Evolutionary conservation across 2,888 invertebrate species (phyloP), one percentile per base, ranked within the genome.

Genomic region (Stramonita haemastoma): DNA sequence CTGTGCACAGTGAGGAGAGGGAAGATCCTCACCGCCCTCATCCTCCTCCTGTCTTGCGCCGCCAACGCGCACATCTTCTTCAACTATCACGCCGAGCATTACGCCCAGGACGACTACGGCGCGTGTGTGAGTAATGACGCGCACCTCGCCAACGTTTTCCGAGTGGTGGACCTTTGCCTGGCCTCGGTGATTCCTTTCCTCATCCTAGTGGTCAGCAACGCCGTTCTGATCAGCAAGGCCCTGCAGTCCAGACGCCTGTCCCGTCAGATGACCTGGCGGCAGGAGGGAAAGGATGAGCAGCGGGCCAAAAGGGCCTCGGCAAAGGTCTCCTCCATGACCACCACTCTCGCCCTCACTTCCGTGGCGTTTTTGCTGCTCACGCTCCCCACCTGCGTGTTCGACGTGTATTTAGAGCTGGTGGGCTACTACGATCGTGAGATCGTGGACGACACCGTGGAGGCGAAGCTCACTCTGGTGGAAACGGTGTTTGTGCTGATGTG

Each of bases 1-100:
- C 26, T 83, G 36, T 83, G 81, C 46, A 83, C 81, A 5, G 81
- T 46, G 26, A 83, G 46, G 46, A 36, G 81, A 36, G 81, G 81
- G 8, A 36, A 46, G 46, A 26, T 26, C 26, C 22, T 83, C 11
- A 26, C 22, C 29, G 81, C 46, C 11, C 26, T 6, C 22, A 46
- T 83, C 1, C 4, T 1, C 0, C n/a, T n/a, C 4, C 11, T 73
- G 26, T 1, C 73, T 2, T 22, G 26, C 26, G n/a, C 11, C 4
- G 22, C n/a, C 11, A 73, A 73, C 73, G 8, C 4, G n/a, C 73
- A 73, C n/a, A n/a, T 73, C n/a, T 26, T 73, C 22, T 66, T 66
- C 66, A 17, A 66, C 26, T 66, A 22, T 13, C 66, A 22, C 6
- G 17, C 26, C 5, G 26, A 17, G 17, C 13, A 66, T 66, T 17